Evolutionary conservation across 2,888 invertebrate genomes (phyloP).

Genomic region (Pristionchus entomophagus): DNA sequence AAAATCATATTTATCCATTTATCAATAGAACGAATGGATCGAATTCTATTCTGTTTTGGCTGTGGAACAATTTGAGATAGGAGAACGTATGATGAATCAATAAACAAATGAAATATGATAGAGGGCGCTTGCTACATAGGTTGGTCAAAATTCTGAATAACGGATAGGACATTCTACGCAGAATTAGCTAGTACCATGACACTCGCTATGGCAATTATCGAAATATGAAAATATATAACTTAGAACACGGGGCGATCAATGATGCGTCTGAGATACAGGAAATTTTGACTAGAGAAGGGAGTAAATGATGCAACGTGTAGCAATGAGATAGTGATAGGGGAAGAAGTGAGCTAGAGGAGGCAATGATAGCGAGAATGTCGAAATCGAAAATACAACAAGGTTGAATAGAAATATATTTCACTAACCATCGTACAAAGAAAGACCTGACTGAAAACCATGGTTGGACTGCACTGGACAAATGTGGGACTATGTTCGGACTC

Average conservation of each 20-base stretch:
- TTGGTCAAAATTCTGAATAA: background rate
- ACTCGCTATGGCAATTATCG: background rate
- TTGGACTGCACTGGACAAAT: no score
- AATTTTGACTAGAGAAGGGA: constrained; percentile 20
- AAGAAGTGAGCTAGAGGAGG: constrained; percentile 13
- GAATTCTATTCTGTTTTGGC: constrained; percentile 2
- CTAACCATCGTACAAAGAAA: background rate
- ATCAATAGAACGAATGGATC: no score
- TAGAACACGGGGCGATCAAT: constrained; percentile 9
- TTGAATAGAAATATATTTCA: background rate
- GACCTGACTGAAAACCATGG: background rate
- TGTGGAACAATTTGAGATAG: constrained; percentile 1
- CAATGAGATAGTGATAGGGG: constrained; percentile 34
- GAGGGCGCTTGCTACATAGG: background rate
- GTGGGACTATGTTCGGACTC: background rate
- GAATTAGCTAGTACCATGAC: background rate
- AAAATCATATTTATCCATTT: no score
- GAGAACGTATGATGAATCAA: background rate
- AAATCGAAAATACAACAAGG: background rate
- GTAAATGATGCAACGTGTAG: background rate
- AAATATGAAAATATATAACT: background rate
- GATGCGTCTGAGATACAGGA: constrained; percentile 34
- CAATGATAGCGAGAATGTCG: background rate
- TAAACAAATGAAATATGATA: background rate
- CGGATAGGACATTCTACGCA: constrained; percentile 5